Percentiles rank a stretch among this genome's conserved stretches.
Conservation (phyloP, 2,797 vertebrate species). For the Pipistrellus pygmaeus region DNA sequence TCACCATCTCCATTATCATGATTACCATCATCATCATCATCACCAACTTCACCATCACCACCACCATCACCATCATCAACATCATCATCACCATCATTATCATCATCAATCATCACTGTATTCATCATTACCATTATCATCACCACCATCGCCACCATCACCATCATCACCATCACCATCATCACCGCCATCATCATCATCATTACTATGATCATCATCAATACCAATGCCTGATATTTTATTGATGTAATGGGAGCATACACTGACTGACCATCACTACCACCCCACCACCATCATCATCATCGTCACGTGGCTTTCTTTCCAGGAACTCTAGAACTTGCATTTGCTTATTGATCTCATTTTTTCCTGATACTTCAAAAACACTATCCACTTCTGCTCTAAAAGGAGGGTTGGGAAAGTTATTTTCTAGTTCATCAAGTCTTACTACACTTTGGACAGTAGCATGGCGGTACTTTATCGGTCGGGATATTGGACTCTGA, state of each 20-base stretch:
- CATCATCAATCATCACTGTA: too few species aligned
- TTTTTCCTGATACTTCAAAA: background rate
- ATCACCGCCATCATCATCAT: background rate
- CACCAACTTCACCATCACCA: background rate
- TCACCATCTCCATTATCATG: background rate
- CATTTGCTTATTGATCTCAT: background rate
- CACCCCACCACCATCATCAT: background rate
- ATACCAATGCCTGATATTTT: too few species aligned
- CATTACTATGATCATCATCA: background rate
- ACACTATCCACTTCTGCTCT: background rate
- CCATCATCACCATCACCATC: background rate
- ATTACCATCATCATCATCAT: background rate
- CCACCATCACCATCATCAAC: fast-evolving
- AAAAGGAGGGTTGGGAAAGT: background rate
- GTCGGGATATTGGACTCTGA: background rate
- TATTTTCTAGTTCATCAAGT: conserved; percentile 48
- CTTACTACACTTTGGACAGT: background rate
- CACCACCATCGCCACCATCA: background rate
- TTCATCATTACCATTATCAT: background rate
- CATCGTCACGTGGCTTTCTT: background rate
- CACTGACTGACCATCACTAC: background rate
- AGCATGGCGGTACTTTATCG: background rate
- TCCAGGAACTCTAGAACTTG: background rate
- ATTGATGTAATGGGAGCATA: too few species aligned
- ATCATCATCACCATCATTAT: fast-evolving